Conservation (phyloP, 2,113 vertebrate species). For the Proterorhinus semilunaris region DNA sequence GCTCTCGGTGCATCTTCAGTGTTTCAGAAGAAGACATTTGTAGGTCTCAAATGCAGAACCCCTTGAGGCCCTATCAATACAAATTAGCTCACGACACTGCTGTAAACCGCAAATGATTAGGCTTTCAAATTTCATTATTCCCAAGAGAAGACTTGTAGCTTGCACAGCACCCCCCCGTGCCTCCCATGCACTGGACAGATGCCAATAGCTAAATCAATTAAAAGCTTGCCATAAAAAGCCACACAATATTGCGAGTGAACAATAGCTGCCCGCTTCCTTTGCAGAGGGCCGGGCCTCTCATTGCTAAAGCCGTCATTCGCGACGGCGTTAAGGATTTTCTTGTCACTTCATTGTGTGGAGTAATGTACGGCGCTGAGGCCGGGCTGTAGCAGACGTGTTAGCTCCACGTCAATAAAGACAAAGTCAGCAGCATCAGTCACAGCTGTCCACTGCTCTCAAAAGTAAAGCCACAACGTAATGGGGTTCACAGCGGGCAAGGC, state of each 20-base stretch:
- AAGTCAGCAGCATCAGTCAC: slow-evolving; percentile 53
- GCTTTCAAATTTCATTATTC: slow-evolving; percentile 22
- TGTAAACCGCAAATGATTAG: slow-evolving; percentile 36
- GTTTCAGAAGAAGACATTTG: no score
- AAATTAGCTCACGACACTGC: slow-evolving; percentile 19
- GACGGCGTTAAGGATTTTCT: slow-evolving; percentile 4
- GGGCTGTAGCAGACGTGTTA: slow-evolving; percentile 15
- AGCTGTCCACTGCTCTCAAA: slow-evolving; percentile 24
- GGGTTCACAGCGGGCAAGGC: neutral
- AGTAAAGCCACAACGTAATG: neutral
- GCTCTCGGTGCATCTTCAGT: no score
- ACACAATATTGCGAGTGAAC: slow-evolving; percentile 7
- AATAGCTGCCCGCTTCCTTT: neutral
- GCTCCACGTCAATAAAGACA: slow-evolving; percentile 46
- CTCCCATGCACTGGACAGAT: slow-evolving; percentile 23
- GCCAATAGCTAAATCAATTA: slow-evolving; percentile 50
- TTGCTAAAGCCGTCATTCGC: neutral
- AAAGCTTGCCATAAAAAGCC: slow-evolving; percentile 29
- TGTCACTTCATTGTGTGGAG: neutral
- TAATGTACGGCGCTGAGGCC: neutral
- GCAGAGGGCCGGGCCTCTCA: neutral
- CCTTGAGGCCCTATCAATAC: neutral
- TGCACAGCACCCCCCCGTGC: neutral
- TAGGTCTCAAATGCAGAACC: no score
- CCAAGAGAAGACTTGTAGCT: slow-evolving; percentile 19